Percentiles rank a stretch among this genome's conserved stretches.
Conservation (phyloP, 2,113 vertebrate genomes). For the Holacanthus passer region DNA sequence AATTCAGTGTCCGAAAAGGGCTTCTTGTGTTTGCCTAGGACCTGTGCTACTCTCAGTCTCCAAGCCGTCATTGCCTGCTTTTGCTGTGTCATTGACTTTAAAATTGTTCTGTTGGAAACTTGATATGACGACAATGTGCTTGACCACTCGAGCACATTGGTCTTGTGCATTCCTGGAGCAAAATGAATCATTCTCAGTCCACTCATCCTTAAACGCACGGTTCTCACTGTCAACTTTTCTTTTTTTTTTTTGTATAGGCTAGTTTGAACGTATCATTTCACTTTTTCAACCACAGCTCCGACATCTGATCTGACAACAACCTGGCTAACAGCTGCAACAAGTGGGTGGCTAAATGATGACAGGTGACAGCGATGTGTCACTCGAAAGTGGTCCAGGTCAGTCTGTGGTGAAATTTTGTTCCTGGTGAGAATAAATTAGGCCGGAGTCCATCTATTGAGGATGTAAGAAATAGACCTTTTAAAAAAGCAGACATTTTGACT, state of each 20-base stretch:
- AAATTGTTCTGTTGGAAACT: not conserved
- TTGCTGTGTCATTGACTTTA: conserved; percentile 11
- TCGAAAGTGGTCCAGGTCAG: not conserved
- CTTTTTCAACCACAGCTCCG: not conserved
- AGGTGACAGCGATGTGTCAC: not conserved
- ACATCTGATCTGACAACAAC: not conserved
- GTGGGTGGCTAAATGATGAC: not conserved
- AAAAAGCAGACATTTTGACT: conserved; percentile 4
- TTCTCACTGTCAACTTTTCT: not conserved
- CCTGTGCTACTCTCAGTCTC: not conserved
- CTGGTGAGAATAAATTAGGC: not conserved
- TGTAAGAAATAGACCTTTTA: not conserved
- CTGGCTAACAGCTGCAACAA: not conserved
- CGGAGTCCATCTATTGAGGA: not conserved
- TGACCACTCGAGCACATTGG: not conserved
- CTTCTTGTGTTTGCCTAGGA: conserved; percentile 8
- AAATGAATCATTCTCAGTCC: not conserved
- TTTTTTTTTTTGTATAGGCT: not conserved
- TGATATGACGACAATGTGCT: not conserved
- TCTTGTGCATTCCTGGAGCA: not conserved
- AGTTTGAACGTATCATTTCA: not conserved
- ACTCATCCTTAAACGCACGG: not conserved
- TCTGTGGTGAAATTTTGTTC: not conserved
- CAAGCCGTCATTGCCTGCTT: not conserved
- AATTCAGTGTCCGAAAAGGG: not conserved